Conservation (phyloP, 2,888 invertebrate genomes). For the Dryocosmus kuriphilus region DNA sequence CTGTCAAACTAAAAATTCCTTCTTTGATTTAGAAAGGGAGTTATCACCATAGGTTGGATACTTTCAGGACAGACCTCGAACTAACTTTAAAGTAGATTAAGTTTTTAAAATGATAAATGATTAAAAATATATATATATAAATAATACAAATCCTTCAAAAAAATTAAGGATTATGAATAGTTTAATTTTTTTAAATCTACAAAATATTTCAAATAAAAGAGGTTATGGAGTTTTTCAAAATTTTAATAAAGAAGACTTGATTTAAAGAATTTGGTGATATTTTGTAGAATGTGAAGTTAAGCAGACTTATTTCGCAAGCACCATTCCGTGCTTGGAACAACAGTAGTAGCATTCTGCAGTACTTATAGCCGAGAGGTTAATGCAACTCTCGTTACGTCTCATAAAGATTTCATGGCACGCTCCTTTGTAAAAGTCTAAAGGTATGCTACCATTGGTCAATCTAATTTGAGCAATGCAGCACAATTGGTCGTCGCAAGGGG, state of each 20-base stretch:
- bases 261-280: background rate
- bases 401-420: slow-evolving; percentile 54
- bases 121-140: too few relatives aligned
- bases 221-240: too few relatives aligned
- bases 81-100: too few relatives aligned
- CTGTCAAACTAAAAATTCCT: too few relatives aligned
- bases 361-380: background rate
- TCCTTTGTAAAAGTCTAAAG: slow-evolving; percentile 54
- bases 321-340: slow-evolving; percentile 43
- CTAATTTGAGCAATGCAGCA: slow-evolving; percentile 66
- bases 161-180: background rate
- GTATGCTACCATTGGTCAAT: slow-evolving; percentile 57
- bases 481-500: slow-evolving; percentile 66
- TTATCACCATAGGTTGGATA: too few relatives aligned
- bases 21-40: too few relatives aligned
- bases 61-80: too few relatives aligned
- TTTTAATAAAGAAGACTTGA: background rate
- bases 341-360: slow-evolving; percentile 3
- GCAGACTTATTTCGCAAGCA: background rate
- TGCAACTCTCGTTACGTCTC: slow-evolving; percentile 51
- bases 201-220: background rate
- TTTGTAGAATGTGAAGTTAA: background rate
- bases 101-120: too few relatives aligned
- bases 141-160: too few relatives aligned
- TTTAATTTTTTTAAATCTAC: background rate